Evolutionary conservation across 2,113 vertebrate species (phyloP).

Genomic region (Isurus oxyrinchus): DNA sequence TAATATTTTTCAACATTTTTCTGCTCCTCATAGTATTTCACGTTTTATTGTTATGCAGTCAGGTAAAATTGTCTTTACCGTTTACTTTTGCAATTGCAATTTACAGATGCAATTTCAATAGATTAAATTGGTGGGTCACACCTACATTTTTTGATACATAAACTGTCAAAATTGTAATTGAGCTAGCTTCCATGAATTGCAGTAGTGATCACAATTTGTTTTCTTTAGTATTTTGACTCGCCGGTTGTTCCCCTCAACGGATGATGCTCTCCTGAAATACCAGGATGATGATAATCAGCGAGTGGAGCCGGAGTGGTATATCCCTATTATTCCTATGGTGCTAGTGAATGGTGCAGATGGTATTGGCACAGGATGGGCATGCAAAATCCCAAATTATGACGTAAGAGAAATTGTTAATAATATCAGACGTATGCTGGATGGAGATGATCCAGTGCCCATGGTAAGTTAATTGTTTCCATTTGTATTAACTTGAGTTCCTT

Average conservation of each 20-base stretch:
- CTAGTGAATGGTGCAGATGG: conserved; percentile 87
- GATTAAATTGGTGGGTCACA: neutral
- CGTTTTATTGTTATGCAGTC: neutral
- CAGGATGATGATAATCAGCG: conserved; percentile 91
- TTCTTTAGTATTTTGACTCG: conserved; percentile 71
- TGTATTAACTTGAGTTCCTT: neutral
- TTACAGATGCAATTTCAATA: neutral
- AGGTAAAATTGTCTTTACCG: neutral
- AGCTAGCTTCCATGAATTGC: neutral
- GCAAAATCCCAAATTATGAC: conserved; percentile 83
- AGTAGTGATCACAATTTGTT: neutral
- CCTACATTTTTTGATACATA: neutral
- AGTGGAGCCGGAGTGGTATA: conserved; percentile 96
- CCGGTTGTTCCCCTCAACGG: conserved; percentile 74
- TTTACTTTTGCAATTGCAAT: too few species aligned
- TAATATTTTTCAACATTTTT: neutral
- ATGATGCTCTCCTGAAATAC: conserved; percentile 82
- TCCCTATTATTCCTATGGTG: conserved; percentile 87
- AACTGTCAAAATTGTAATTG: neutral
- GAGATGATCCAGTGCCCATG: conserved; percentile 80
- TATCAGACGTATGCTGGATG: conserved; percentile 76
- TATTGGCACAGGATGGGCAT: conserved; percentile 96
- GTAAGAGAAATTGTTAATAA: conserved; percentile 82
- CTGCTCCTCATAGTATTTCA: neutral
- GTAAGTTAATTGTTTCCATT: conserved; percentile 53